Conservation (phyloP, 2,113 vertebrate species). For the Halichoeres trimaculatus region DNA sequence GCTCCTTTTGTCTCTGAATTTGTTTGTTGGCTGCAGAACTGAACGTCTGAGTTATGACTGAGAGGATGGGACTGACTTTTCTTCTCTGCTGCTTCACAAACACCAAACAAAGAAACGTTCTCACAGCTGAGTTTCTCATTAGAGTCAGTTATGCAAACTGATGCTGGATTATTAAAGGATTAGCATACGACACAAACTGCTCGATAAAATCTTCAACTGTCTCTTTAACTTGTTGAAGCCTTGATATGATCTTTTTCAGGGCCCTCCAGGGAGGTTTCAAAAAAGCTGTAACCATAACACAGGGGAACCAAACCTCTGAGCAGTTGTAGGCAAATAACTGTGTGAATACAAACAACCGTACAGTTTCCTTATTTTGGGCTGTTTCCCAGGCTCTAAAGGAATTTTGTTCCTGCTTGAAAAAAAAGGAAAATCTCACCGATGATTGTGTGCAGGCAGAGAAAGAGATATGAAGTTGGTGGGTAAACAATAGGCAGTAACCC, state of each 20-base stretch:
- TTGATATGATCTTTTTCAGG: not conserved
- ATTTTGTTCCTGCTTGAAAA: constrained; percentile 54
- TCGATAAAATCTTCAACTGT: constrained; percentile 16
- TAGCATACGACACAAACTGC: constrained; percentile 42
- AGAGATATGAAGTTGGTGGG: constrained; percentile 62
- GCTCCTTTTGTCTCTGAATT: constrained; percentile 26
- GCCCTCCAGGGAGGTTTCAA: not conserved
- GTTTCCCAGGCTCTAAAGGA: constrained; percentile 76
- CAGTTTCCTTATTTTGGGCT: constrained; percentile 48
- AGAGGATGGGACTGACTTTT: not conserved
- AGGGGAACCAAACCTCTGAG: not conserved
- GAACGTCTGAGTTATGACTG: constrained; percentile 3
- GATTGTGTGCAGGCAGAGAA: constrained; percentile 23
- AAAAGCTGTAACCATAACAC: constrained; percentile 13
- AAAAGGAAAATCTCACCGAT: constrained; percentile 38
- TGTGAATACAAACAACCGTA: constrained; percentile 61
- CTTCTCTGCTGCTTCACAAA: constrained; percentile 14
- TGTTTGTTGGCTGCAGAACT: not conserved
- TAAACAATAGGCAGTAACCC: constrained; percentile 70
- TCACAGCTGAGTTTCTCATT: not conserved
- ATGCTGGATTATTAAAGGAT: not conserved
- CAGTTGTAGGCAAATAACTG: constrained; percentile 7
- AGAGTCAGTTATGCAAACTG: constrained; percentile 39
- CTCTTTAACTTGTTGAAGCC: not conserved
- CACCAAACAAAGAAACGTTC: constrained; percentile 28